phyloP scores from a whole-genome alignment of 2,113 vertebrate species.

The Malurus alboscapulatus region DNA sequence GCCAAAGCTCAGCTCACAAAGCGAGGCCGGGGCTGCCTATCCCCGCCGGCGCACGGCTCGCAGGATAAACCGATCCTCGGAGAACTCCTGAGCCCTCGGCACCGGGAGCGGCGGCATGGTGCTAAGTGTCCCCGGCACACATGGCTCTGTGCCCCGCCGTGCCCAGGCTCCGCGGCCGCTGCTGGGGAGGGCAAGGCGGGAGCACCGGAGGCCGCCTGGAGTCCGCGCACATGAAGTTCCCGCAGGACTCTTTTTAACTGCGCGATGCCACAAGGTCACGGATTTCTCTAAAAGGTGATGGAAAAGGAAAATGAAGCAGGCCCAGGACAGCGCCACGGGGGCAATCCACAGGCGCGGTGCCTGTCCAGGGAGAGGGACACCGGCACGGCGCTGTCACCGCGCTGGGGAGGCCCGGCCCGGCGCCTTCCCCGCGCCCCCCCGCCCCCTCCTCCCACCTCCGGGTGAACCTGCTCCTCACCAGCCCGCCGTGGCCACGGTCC shows the following conservation, averaged over 20 bases:
- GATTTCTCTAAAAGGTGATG: background rate
- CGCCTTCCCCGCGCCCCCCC: background rate
- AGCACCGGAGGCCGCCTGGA: background rate
- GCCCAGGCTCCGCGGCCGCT: fast-evolving
- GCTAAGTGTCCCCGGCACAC: background rate
- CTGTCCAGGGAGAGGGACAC: background rate
- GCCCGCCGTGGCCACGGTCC: no score
- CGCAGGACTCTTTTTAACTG: fast-evolving
- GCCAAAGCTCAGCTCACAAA: background rate
- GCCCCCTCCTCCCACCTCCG: background rate
- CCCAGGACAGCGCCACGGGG: fast-evolving
- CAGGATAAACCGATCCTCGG: background rate
- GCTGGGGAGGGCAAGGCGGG: background rate
- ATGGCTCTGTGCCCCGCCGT: background rate
- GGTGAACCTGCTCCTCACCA: no score
- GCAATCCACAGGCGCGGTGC: background rate
- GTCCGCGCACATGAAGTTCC: background rate
- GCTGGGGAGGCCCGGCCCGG: background rate
- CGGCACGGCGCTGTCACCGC: background rate
- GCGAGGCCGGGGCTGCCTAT: background rate
- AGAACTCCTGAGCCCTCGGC: background rate
- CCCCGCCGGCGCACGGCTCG: fast-evolving
- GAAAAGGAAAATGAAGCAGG: background rate
- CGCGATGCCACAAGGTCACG: background rate
- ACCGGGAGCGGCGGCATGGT: background rate